Evolutionary conservation across 2,888 invertebrate genomes (phyloP).

Genomic region (Chymomyza procnemis): DNA sequence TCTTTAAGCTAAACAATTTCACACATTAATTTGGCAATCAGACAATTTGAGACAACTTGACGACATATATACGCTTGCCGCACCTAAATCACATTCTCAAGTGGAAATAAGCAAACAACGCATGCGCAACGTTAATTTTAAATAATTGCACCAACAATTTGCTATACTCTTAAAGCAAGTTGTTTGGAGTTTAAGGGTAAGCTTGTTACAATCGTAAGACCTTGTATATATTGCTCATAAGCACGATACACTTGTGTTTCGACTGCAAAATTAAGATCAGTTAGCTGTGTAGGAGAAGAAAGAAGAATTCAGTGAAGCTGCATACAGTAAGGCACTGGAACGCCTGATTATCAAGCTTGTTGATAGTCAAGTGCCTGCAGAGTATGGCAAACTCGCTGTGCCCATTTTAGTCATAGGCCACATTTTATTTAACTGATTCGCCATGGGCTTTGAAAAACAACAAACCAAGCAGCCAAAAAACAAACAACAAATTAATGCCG

Average conservation of each 20-base stretch:
- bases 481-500: constrained; percentile 33
- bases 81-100: background rate
- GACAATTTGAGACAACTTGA: background rate
- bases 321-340: too few relatives aligned
- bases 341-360: too few relatives aligned
- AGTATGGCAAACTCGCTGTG: background rate
- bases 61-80: background rate
- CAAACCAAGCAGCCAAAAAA: background rate
- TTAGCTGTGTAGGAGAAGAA: too few relatives aligned
- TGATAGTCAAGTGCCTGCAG: background rate
- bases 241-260: too few relatives aligned
- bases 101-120: constrained; percentile 13
- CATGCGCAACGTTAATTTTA: constrained; percentile 11
- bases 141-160: constrained; percentile 2
- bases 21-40: constrained; percentile 22
- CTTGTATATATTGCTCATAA: too few relatives aligned
- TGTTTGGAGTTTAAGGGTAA: background rate
- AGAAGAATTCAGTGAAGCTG: too few relatives aligned
- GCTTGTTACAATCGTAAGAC: background rate
- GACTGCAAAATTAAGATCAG: too few relatives aligned
- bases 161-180: background rate
- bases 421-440: background rate
- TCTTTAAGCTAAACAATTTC: constrained; percentile 19
- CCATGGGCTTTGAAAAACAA: background rate
- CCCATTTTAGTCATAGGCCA: background rate